Evolutionary conservation across 2,113 vertebrate genomes (phyloP).

Genomic region (Sinosuthora webbiana): DNA sequence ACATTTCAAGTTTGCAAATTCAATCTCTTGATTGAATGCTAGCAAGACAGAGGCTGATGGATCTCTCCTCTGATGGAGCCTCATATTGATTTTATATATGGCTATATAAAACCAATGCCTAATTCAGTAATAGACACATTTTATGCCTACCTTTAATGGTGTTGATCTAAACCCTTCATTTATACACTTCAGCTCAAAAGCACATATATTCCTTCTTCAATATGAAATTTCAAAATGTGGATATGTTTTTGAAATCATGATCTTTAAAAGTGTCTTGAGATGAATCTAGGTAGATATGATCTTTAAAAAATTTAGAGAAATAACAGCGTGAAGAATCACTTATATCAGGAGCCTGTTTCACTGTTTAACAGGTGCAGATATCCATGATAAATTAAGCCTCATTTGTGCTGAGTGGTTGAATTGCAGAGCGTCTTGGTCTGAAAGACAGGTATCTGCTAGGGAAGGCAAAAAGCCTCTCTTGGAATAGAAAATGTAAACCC

Average conservation of each 20-base stretch:
- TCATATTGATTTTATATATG: conserved; percentile 33
- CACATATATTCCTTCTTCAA: not conserved
- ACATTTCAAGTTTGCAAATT: conserved; percentile 22
- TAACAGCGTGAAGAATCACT: not conserved
- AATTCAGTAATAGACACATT: not conserved
- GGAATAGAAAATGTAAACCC: not conserved
- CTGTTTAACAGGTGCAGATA: conserved; percentile 43
- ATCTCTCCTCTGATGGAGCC: not conserved
- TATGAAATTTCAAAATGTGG: not conserved
- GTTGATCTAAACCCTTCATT: not conserved
- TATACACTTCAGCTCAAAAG: not conserved
- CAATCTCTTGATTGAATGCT: conserved; percentile 14
- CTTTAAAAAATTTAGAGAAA: not conserved
- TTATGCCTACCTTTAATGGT: not conserved
- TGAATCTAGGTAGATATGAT: not conserved
- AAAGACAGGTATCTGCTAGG: not conserved
- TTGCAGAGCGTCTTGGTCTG: not conserved
- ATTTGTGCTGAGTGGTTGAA: conserved; percentile 21
- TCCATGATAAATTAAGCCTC: not conserved
- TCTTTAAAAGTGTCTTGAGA: not conserved
- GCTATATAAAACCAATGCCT: conserved; percentile 18
- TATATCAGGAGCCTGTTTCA: not conserved
- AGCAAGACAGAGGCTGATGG: not conserved
- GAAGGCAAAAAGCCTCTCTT: not conserved
- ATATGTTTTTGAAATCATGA: not conserved